Conservation (phyloP, 2,797 vertebrate species). For the Merluccius polli region DNA sequence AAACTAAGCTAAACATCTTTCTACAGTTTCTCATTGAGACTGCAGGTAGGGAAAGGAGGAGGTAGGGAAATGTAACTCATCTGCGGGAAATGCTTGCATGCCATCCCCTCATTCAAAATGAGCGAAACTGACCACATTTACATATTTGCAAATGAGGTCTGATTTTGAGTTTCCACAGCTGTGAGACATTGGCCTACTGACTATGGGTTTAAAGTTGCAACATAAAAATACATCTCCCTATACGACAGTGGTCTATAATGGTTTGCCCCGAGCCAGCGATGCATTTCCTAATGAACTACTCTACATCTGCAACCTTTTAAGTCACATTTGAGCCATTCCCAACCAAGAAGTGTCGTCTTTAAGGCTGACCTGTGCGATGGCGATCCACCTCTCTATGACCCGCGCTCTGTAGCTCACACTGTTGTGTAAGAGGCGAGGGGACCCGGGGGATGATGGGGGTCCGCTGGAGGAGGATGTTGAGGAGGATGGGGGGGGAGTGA, state of each 20-base stretch:
- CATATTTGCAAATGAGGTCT: not conserved
- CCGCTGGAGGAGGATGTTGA: constrained; percentile 32
- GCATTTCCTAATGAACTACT: too few relatives aligned
- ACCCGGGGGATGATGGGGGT: constrained; percentile 38
- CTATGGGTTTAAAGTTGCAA: not conserved
- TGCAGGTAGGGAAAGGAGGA: not conserved
- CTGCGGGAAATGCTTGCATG: not conserved
- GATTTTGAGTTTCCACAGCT: not conserved
- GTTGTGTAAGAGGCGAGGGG: constrained; percentile 40
- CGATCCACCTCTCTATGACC: constrained; percentile 84
- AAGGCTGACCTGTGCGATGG: constrained; percentile 77
- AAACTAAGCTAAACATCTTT: too few relatives aligned
- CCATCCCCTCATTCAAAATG: not conserved
- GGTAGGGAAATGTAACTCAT: not conserved
- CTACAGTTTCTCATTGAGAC: too few relatives aligned
- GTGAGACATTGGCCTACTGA: not conserved
- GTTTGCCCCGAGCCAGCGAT: too few relatives aligned
- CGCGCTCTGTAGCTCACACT: constrained; percentile 69
- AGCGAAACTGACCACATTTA: not conserved
- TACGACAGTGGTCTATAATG: not conserved
- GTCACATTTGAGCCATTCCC: not conserved
- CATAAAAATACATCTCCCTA: not conserved
- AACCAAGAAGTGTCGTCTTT: not conserved
- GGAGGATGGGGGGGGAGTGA: constrained; percentile 20
- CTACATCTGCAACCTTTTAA: not conserved